Evolutionary conservation across 2,797 vertebrate genomes (phyloP).

Genomic region (Microtus californicus): DNA sequence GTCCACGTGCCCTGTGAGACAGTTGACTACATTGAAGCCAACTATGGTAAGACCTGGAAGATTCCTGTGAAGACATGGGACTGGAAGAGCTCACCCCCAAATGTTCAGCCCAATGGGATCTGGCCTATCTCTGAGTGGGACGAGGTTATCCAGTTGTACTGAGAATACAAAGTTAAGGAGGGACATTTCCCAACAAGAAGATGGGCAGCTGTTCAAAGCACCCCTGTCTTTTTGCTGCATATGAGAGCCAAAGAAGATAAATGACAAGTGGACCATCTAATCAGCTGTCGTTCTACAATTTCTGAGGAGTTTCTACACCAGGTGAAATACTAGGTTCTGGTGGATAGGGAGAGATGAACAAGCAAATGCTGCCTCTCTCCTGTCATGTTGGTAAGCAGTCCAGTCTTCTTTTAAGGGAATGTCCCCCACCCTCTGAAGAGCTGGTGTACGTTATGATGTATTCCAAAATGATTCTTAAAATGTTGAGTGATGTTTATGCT

Average conservation of each 20-base stretch:
- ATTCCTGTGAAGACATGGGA: conserved; percentile 94
- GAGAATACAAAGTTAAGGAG: conserved; percentile 66
- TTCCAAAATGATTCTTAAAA: conserved; percentile 28
- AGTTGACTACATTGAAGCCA: conserved; percentile 92
- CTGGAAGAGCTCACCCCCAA: conserved; percentile 96
- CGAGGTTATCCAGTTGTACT: conserved; percentile 94
- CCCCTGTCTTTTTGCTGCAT: not conserved
- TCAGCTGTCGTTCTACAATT: not conserved
- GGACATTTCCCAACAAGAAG: not conserved
- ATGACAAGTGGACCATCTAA: not conserved
- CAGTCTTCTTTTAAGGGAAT: conserved; percentile 33
- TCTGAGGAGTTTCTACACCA: not conserved
- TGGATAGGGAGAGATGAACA: not conserved
- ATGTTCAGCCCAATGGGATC: conserved; percentile 93
- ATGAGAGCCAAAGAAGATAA: conserved; percentile 61
- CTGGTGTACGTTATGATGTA: not conserved
- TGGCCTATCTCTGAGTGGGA: conserved; percentile 94
- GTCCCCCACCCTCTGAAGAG: conserved; percentile 13
- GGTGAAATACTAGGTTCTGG: not conserved
- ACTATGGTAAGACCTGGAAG: conserved; percentile 94
- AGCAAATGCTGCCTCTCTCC: not conserved
- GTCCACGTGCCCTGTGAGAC: conserved; percentile 95
- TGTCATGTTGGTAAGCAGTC: conserved; percentile 30
- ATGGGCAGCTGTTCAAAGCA: conserved; percentile 11
- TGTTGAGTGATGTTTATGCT: not conserved